phyloP scores from a whole-genome alignment of 2,113 vertebrate species.

The Epinephelus moara region DNA sequence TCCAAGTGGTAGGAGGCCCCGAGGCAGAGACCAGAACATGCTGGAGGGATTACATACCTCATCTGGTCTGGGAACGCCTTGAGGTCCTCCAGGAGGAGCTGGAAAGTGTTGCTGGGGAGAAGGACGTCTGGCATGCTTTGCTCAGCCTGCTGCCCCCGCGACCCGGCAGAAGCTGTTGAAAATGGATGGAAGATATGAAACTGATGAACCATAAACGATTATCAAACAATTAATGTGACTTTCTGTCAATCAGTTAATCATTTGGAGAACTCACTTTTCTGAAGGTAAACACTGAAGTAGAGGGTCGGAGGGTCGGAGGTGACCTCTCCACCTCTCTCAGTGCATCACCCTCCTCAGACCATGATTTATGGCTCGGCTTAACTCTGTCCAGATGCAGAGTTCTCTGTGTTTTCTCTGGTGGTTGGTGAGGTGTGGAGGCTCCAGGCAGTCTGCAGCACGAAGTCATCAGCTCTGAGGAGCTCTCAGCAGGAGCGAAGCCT shows the following conservation, averaged over 20 bases:
- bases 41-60: too few relatives aligned
- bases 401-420: slow-evolving; percentile 63
- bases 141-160: too few relatives aligned
- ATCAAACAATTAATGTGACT: too few relatives aligned
- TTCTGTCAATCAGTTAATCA: background rate
- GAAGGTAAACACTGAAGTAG: slow-evolving; percentile 63
- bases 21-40: too few relatives aligned
- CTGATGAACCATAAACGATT: too few relatives aligned
- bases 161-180: too few relatives aligned
- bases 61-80: too few relatives aligned
- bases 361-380: slow-evolving; percentile 73
- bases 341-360: slow-evolving; percentile 46
- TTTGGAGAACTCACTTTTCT: background rate
- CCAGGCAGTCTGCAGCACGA: slow-evolving; percentile 65
- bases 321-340: slow-evolving; percentile 42
- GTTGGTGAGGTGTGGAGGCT: slow-evolving; percentile 63
- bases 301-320: slow-evolving; percentile 52
- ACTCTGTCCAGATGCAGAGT: slow-evolving; percentile 79
- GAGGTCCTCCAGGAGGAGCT: too few relatives aligned
- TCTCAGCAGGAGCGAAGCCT: slow-evolving; percentile 12
- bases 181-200: too few relatives aligned
- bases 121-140: too few relatives aligned
- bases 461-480: slow-evolving; percentile 49
- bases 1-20: too few relatives aligned
- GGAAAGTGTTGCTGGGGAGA: too few relatives aligned